Base-by-base conservation (phyloP, 2,797 vertebrate species). In the Gymnoscopelus braueri region DNA sequence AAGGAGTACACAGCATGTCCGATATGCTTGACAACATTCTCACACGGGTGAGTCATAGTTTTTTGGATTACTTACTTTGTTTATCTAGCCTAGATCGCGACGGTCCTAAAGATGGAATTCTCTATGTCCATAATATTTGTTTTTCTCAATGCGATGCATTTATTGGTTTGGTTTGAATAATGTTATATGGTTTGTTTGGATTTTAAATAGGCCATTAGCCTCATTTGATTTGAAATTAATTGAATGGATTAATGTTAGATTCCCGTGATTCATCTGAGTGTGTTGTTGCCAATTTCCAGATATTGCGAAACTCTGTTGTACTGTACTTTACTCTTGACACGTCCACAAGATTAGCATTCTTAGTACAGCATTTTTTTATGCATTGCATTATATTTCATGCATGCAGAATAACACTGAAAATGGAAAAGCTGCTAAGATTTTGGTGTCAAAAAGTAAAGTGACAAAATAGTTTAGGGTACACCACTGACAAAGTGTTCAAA, bases 1-100 rank as follows among this genome's bases (percentile, higher is more conserved):
- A 32, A 84, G 71, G 72, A 79, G 73, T 69, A 72, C 84, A 89
- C 89, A 95, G 80, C 79, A 95, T 95, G 93, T 94, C 93, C 76
- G 89, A 94, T 80, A 92, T 92, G 78, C 86, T 91, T 58, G 91
- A 92, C 82, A 80, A 91, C 69, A 88, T 92, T 54, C 24, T 92
- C 9, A 57, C 80, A 11, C 88, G 89, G 89, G 94, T 95, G 82
- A 92, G 92, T 86, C 52, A 23, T 13, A 58, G 12, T 55, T 51
- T 11, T 7, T 9, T 3, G 29, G 14, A 9, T 23, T 53, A 44
- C 13, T 35, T 0, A 2, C 44, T 29, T 62, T 75, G 53, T 75
- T 77, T 75, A 57, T 60, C 15, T 12, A 32, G 26, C 39, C 39
- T 47, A 13, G 1, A 49, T n/a, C 47, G 3, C 5, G 49, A 49